Conservation (phyloP, 2,888 invertebrate species). For the Tachina fera region DNA sequence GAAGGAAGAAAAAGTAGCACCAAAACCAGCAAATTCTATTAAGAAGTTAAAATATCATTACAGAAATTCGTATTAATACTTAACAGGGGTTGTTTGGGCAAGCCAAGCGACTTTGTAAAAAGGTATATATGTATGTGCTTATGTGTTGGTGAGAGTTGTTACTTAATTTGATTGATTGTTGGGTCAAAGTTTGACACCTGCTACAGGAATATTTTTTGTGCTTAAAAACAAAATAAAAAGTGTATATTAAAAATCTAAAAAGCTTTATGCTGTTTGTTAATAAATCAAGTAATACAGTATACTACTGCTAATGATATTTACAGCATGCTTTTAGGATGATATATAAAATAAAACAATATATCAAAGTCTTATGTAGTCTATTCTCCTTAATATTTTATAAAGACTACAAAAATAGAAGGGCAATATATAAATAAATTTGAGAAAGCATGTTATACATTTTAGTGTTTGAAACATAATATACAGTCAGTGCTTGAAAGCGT, state of each 20-base stretch:
- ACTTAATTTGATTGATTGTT: conserved; percentile 68
- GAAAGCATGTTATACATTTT: too few relatives aligned
- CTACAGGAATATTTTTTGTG: conserved; percentile 12
- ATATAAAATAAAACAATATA: too few relatives aligned
- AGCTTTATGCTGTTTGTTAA: conserved; percentile 60
- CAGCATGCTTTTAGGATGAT: background rate
- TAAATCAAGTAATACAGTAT: conserved; percentile 3
- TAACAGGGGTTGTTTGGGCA: conserved; percentile 15
- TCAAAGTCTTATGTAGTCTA: too few relatives aligned
- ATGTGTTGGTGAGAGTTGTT: conserved; percentile 9
- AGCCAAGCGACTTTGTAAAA: background rate
- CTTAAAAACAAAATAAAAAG: conserved; percentile 1
- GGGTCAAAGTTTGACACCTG: conserved; percentile 67
- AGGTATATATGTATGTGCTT: background rate
- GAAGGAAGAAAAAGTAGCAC: background rate
- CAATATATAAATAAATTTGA: too few relatives aligned
- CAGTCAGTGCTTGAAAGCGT: too few relatives aligned
- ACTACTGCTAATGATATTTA: conserved; percentile 3
- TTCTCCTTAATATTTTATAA: too few relatives aligned
- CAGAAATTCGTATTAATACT: conserved; percentile 61
- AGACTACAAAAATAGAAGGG: too few relatives aligned
- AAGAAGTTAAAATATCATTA: conserved; percentile 68
- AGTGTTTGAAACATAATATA: too few relatives aligned
- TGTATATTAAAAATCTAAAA: conserved; percentile 47
- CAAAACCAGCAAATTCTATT: conserved; percentile 42